Evolutionary conservation across 30 jellyfish, hydroid and myxozoan genomes (phyloP).

Genomic region (Mastigias papua): DNA sequence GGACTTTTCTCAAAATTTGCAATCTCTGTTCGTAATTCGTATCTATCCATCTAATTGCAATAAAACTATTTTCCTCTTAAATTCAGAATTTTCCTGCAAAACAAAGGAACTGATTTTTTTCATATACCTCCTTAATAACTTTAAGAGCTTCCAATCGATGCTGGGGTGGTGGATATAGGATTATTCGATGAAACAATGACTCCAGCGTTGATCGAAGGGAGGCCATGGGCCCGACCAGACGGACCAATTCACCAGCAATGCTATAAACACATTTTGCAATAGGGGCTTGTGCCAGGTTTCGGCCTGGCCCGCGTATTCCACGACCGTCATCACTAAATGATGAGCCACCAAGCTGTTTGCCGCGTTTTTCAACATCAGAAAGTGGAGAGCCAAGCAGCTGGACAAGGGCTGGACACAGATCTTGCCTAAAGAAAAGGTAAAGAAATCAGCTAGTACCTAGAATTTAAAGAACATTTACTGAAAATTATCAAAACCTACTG

Average conservation of each 20-base stretch:
- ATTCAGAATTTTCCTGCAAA: no score
- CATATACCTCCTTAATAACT: constrained; percentile 91
- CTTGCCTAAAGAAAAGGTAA: constrained; percentile 71
- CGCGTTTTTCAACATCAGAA: constrained; percentile 77
- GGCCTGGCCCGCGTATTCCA: constrained; percentile 77
- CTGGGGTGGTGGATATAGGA: constrained; percentile 92
- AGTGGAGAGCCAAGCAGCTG: constrained; percentile 87
- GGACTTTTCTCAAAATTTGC: no score
- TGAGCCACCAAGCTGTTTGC: constrained; percentile 57
- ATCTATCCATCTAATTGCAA: no score
- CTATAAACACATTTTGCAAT: constrained; percentile 75
- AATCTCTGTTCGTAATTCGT: no score
- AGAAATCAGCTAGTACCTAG: background rate
- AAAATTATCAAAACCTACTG: background rate
- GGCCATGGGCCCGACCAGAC: constrained; percentile 90
- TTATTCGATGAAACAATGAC: constrained; percentile 89
- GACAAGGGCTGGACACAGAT: constrained; percentile 90
- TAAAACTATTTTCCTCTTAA: no score
- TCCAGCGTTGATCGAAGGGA: constrained; percentile 89
- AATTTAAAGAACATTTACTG: no score
- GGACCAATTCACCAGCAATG: constrained; percentile 85
- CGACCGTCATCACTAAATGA: constrained; percentile 80
- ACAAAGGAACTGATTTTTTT: no score
- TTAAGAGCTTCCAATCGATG: constrained; percentile 93
- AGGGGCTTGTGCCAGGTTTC: constrained; percentile 41